A percentile compares a stretch with the other conserved stretches of the same genome.
These are phyloP conservation scores for Chiridota heheva DNA, from an alignment of 35 echinoderm and acorn worm genomes.

Conservation along the genomic window DNA sequence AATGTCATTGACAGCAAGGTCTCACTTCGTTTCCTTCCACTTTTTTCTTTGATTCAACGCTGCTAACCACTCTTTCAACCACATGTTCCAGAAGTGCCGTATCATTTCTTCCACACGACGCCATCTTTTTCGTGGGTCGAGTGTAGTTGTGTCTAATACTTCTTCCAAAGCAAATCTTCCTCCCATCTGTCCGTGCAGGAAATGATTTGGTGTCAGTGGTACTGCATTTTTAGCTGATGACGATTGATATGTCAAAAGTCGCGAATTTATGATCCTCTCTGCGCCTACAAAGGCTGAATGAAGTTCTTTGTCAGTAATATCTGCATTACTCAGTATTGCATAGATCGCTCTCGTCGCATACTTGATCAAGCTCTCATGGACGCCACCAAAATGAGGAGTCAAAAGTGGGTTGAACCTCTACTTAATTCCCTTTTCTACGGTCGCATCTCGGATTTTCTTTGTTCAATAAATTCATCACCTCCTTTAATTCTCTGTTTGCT, in stretches of 20 bases:
- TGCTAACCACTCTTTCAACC: not conserved
- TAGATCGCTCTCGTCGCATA: not conserved
- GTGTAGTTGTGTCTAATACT: no score
- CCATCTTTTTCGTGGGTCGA: not conserved
- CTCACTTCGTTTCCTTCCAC: not conserved
- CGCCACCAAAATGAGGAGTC: not conserved
- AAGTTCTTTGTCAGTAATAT: not conserved
- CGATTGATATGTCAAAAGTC: constrained; percentile 1
- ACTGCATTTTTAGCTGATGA: not conserved
- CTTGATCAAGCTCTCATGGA: not conserved
- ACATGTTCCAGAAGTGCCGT: not conserved
- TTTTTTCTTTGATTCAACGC: not conserved
- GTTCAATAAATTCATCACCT: constrained; percentile 24
- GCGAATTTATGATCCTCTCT: not conserved
- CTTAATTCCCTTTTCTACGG: not conserved
- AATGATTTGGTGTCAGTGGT: not conserved
- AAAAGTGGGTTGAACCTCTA: not conserved
- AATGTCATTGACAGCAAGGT: not conserved
- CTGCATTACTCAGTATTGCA: not conserved
- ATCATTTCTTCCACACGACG: not conserved
- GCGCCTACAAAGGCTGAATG: not conserved
- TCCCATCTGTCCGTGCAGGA: not conserved
- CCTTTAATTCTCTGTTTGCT: constrained; percentile 38
- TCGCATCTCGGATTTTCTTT: not conserved
- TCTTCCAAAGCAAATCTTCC: not conserved